These are phyloP conservation scores for Scarus forsteni DNA, from an alignment of 2,797 vertebrate species.

Conservation along the genomic window DNA sequence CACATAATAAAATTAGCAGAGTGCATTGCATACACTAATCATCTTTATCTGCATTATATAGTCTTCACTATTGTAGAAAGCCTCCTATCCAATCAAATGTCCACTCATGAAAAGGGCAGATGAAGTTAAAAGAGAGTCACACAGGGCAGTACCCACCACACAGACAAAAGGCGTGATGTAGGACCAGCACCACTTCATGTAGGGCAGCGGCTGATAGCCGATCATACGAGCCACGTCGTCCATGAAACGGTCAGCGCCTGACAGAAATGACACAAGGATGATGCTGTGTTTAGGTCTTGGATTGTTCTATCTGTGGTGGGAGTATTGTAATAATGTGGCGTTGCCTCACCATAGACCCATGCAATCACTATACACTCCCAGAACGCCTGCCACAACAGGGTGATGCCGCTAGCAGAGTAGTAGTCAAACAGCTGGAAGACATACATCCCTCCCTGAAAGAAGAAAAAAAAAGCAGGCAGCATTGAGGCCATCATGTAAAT, in stretches of 20 bases:
- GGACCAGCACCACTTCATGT: constrained; percentile 92
- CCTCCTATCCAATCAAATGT: too few relatives aligned
- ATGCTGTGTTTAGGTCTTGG: constrained; percentile 3
- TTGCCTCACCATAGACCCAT: constrained; percentile 88
- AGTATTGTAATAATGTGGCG: not conserved
- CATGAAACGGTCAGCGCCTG: constrained; percentile 88
- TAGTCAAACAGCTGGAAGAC: constrained; percentile 91
- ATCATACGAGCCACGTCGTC: constrained; percentile 89
- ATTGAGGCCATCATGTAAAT: constrained; percentile 39
- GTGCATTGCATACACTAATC: too few relatives aligned
- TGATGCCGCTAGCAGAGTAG: constrained; percentile 90
- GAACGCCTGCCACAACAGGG: constrained; percentile 89
- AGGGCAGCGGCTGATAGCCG: constrained; percentile 87
- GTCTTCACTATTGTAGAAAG: too few relatives aligned
- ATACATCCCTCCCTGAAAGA: constrained; percentile 88
- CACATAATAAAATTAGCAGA: too few relatives aligned
- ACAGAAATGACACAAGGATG: constrained; percentile 2
- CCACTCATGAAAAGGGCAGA: not conserved
- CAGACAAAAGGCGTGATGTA: constrained; percentile 87
- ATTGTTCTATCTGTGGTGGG: constrained; percentile 3
- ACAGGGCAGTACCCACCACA: constrained; percentile 76
- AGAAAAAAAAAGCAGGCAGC: constrained; percentile 37
- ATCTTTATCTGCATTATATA: too few relatives aligned
- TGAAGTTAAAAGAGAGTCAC: not conserved
- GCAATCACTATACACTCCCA: constrained; percentile 90